Evolutionary conservation across 2,888 invertebrate genomes (phyloP), one percentile per base, ranked within the genome.

Genomic region (Torymus texanus): DNA sequence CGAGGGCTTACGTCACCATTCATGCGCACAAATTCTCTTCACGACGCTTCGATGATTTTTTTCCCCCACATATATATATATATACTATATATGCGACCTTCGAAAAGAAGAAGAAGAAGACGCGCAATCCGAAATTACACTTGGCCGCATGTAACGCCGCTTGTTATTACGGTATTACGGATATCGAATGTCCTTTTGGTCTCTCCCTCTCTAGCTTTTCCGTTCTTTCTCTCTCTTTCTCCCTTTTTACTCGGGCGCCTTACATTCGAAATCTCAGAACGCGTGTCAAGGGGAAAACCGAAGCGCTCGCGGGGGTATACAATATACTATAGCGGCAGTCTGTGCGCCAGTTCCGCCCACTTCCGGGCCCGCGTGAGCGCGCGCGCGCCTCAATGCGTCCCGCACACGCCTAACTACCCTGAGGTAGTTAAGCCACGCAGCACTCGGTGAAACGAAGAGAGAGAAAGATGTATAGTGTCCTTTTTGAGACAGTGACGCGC

Each of bases 161-260:
- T 88, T 85, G 87, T 87, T 88, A 89, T 89, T 89, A 88, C 86
- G 86, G 88, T 83, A 89, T 88, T 90, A 88, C 88, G 86, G 87
- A 89, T 89, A 90, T 90, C 90, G 89, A 88, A 90, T 90, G 89
- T 90, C 90, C 87, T 89, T 89, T 90, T 89, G 85, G 85, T 83
- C 78, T 78, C 63, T 74, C 79, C 75, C 79, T 71, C 71, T 78
- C 78, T 79, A 79, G 81, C 81, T 80, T 73, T 72, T 63, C 71
- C 71, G 74, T 24, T 76, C 41, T 58, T 63, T 71, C 50, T 66
- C 24, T 56, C 41, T 2, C 11, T 14, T 16, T 61, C 16, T 76
- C 41, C 58, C n/a, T 61, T 62, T 62, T 62, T 63, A 59, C 29
- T 41, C 50, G 58, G 11, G 63, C 24, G 75, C 70, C 67, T 63